Conservation (phyloP, 2,888 invertebrate species). For the Hoplodrina ambigua region DNA sequence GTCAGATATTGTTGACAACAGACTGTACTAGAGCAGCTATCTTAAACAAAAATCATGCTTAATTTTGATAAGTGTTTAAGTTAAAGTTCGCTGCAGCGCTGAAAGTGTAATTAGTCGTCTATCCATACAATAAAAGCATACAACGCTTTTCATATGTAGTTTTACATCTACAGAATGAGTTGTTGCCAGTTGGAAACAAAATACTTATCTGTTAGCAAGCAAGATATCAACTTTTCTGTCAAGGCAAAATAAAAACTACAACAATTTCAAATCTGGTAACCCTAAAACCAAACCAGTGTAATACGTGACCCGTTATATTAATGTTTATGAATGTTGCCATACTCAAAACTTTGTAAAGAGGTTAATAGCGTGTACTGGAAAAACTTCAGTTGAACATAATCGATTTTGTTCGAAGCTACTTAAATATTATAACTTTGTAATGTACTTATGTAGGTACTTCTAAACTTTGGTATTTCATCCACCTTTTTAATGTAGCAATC, state of each 20-base stretch:
- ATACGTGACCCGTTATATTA: conserved; percentile 16
- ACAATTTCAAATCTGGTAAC: not conserved
- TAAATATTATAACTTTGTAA: conserved; percentile 28
- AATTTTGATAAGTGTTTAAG: too few relatives aligned
- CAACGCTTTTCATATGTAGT: too few relatives aligned
- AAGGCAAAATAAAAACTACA: not conserved
- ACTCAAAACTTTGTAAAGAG: conserved; percentile 22
- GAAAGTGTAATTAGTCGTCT: too few relatives aligned
- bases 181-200: too few relatives aligned
- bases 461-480: not conserved
- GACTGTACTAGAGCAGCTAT: too few relatives aligned
- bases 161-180: too few relatives aligned
- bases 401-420: conserved; percentile 29
- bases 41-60: too few relatives aligned
- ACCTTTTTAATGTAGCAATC: not conserved
- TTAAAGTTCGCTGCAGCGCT: too few relatives aligned
- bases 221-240: too few relatives aligned
- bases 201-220: too few relatives aligned
- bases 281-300: not conserved
- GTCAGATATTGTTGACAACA: too few relatives aligned
- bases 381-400: conserved; percentile 20
- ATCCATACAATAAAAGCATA: too few relatives aligned
- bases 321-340: conserved; percentile 21
- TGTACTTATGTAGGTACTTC: not conserved
- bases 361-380: conserved; percentile 18